Evolutionary conservation across 2,113 vertebrate species (phyloP), one percentile per base, ranked within the genome.

Genomic region (Cephalopterus ornatus): DNA sequence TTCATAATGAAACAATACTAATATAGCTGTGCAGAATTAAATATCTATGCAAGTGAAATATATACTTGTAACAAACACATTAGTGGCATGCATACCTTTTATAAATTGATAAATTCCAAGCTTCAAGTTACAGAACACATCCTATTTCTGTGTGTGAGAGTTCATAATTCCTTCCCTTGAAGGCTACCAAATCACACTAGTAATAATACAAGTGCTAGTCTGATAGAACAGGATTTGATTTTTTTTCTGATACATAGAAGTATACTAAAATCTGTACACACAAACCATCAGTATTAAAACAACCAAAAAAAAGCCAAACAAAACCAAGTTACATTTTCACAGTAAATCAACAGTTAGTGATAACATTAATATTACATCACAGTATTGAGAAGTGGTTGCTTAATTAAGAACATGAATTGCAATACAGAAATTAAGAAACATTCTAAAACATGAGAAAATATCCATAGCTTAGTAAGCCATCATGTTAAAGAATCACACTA

Each of bases 121-220:
- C 44, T 89, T 94, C 26, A 42, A 11, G 30, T n/a, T 39, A 39
- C 8, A 46, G 13, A 70, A 28, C 7, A 53, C 4, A 28, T 33
- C 20, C 2, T 70, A 16, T 35, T 58, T 80, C 53, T 11, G 2
- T 13, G 3, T 50, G 12, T 61, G 24, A 58, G 30, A 67, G 24
- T 61, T 89, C 21, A 47, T 5, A 2, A 61, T 49, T 21, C 16
- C 32, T 59, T 68, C 24, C 2, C 16, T 71, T 65, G 30, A 73
- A 86, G 16, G 18, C 5, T 55, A 26, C 14, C 1, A 6, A 76
- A 24, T 23, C 3, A 0, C 4, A 23, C 2, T 5, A 18, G 3
- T 6, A 8, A n/a, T 68, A 47, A 83, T 1, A 2, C 2, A 74
- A 26, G 2, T 37, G 2, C 19, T 84, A 44, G 1, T 67, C 28